Percentiles rank a stretch among this genome's conserved stretches.
Conservation (phyloP, 1,140 invertebrate genomes). For the Nilaparvata lugens region DNA sequence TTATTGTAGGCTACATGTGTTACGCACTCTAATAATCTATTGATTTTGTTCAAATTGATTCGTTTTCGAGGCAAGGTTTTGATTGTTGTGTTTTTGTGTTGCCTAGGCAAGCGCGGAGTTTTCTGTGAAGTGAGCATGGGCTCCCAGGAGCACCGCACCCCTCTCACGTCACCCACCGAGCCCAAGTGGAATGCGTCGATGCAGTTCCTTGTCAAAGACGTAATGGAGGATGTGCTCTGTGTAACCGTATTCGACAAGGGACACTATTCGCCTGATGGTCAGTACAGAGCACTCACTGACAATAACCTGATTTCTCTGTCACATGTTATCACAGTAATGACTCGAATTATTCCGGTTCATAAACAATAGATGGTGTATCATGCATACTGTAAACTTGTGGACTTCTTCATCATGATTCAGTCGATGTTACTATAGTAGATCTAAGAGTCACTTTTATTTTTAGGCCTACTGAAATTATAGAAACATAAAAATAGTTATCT, state of each 20-base stretch:
- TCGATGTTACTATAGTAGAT: no score
- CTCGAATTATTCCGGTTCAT: no score
- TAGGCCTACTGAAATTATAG: neutral
- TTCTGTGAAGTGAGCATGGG: conserved; percentile 75
- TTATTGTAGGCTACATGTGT: no score
- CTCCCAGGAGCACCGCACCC: conserved; percentile 62
- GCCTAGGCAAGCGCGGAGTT: conserved; percentile 41
- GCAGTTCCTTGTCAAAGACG: conserved; percentile 69
- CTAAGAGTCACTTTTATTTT: neutral
- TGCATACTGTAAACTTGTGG: no score
- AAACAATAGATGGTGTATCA: no score
- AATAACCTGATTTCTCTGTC: no score
- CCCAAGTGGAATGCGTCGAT: conserved; percentile 74
- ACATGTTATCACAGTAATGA: no score
- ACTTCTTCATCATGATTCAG: no score
- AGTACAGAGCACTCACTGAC: conserved; percentile 22
- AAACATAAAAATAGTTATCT: no score
- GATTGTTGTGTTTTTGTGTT: neutral
- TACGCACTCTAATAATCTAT: no score
- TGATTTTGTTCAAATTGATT: no score
- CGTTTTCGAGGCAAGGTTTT: no score
- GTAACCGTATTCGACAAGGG: conserved; percentile 72
- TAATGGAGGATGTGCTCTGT: conserved; percentile 62
- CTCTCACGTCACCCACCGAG: conserved; percentile 44
- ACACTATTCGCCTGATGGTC: conserved; percentile 69